phyloP scores from a whole-genome alignment of 1,140 invertebrate genomes.

The Megalonaias nervosa region DNA sequence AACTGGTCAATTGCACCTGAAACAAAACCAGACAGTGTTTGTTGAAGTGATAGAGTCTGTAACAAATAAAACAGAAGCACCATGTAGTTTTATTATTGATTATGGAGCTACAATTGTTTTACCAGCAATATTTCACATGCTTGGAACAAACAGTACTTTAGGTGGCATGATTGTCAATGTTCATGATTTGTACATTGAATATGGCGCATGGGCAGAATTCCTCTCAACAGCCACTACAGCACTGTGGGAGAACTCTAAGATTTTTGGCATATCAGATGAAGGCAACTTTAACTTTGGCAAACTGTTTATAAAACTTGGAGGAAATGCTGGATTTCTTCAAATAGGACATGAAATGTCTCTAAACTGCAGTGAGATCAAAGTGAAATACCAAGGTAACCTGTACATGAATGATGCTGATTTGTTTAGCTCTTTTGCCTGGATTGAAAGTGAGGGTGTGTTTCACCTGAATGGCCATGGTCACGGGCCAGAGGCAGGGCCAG shows the following conservation, averaged over 20 bases:
- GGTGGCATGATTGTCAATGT: constrained; percentile 53
- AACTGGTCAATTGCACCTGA: constrained; percentile 54
- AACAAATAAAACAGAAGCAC: constrained; percentile 57
- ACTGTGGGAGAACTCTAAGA: constrained; percentile 47
- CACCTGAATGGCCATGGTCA: constrained; percentile 53
- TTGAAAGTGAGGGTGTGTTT: constrained; percentile 57
- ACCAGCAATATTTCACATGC: constrained; percentile 54
- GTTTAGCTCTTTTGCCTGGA: constrained; percentile 49
- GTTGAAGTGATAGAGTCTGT: constrained; percentile 59
- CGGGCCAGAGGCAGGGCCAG: constrained; percentile 39
- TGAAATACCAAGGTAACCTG: constrained; percentile 54
- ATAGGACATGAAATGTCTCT: constrained; percentile 44
- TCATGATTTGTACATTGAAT: constrained; percentile 53
- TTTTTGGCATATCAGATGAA: constrained; percentile 39
- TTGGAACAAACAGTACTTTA: constrained; percentile 55
- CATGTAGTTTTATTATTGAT: constrained; percentile 58
- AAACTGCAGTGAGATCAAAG: constrained; percentile 45
- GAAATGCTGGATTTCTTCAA: constrained; percentile 46
- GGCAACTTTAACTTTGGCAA: constrained; percentile 53
- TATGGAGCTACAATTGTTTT: constrained; percentile 52
- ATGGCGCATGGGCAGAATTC: constrained; percentile 39
- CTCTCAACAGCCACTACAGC: constrained; percentile 55
- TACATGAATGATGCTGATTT: constrained; percentile 57
- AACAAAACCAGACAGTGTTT: constrained; percentile 53
- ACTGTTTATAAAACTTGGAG: constrained; percentile 47